A percentile compares a stretch with the other conserved stretches of the same genome.
phyloP scores from a whole-genome alignment of 2,888 invertebrate genomes.

The Caenorhabditis plicata region DNA sequence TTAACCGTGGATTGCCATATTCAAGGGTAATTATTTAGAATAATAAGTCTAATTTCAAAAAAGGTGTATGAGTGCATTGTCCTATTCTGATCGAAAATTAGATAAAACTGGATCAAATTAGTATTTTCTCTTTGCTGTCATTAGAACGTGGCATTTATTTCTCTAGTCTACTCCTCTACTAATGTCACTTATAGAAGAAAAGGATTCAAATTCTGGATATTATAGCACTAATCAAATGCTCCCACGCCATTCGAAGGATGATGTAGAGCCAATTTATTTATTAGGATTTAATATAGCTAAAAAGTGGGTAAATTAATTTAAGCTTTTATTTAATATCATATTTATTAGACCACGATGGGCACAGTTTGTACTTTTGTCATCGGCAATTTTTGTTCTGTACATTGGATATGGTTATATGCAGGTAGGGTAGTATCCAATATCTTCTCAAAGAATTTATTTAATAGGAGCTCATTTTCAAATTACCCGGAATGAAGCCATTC shows the following conservation, averaged over 20 bases:
- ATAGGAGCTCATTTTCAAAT: conserved; percentile 84
- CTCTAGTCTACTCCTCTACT: no score
- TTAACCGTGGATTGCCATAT: no score
- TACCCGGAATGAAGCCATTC: conserved; percentile 84
- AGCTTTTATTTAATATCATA: neutral
- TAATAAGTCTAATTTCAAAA: no score
- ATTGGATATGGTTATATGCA: conserved; percentile 81
- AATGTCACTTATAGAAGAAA: no score
- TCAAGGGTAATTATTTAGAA: no score
- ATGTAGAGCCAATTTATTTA: conserved; percentile 37
- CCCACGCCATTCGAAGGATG: conserved; percentile 23
- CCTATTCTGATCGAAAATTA: no score
- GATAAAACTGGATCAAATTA: no score
- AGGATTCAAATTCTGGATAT: no score
- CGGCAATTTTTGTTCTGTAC: conserved; percentile 83
- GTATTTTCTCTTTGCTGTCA: no score
- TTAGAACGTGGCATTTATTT: no score
- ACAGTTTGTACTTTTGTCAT: conserved; percentile 73
- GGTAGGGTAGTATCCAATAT: conserved; percentile 12
- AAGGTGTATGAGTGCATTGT: no score
- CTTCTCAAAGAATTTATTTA: conserved; percentile 5
- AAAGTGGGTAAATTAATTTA: conserved; percentile 25
- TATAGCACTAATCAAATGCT: conserved; percentile 18
- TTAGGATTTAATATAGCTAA: conserved; percentile 50
- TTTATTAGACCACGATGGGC: conserved; percentile 50